Evolutionary conservation across 2,888 invertebrate species (phyloP).

Genomic region (Agapostemon virescens): DNA sequence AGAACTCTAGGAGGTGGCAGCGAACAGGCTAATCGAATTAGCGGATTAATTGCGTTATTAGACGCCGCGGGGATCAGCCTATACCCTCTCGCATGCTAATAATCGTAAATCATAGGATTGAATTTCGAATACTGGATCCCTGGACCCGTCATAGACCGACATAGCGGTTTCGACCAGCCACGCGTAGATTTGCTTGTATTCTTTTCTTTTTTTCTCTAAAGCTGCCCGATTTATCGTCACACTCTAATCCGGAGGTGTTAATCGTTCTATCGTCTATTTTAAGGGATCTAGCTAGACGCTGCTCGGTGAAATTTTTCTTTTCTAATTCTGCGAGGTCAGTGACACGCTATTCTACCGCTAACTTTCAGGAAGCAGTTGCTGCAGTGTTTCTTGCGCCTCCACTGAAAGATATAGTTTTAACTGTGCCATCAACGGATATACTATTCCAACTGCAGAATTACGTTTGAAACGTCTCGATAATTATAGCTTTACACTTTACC

Average conservation of each 20-base stretch:
- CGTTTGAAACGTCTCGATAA: not conserved
- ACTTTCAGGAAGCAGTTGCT: not conserved
- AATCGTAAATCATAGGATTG: constrained; percentile 65
- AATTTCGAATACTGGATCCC: constrained; percentile 51
- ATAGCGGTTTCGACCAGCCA: constrained; percentile 7
- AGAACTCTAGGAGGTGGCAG: constrained; percentile 20
- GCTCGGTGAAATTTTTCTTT: constrained; percentile 1
- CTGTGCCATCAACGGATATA: not conserved
- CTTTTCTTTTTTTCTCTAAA: not conserved
- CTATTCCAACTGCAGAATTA: not conserved
- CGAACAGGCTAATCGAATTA: constrained; percentile 66
- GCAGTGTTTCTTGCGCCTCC: not conserved
- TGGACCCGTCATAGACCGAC: not conserved
- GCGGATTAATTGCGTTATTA: constrained; percentile 68
- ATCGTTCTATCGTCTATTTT: constrained; percentile 41
- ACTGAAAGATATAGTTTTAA: not conserved
- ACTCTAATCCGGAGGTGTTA: constrained; percentile 50
- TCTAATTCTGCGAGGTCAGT: constrained; percentile 23
- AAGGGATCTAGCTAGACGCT: constrained; percentile 15
- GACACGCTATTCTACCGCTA: constrained; percentile 12
- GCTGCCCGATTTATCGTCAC: constrained; percentile 20
- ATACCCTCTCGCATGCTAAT: constrained; percentile 47
- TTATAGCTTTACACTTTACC: too few species aligned
- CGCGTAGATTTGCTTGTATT: constrained; percentile 8
- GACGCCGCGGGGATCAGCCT: constrained; percentile 30